A percentile compares a stretch with the other conserved stretches of the same genome.
These are phyloP conservation scores for Micronisus gabar DNA, from an alignment of 2,113 vertebrate genomes.

Conservation along the genomic window DNA sequence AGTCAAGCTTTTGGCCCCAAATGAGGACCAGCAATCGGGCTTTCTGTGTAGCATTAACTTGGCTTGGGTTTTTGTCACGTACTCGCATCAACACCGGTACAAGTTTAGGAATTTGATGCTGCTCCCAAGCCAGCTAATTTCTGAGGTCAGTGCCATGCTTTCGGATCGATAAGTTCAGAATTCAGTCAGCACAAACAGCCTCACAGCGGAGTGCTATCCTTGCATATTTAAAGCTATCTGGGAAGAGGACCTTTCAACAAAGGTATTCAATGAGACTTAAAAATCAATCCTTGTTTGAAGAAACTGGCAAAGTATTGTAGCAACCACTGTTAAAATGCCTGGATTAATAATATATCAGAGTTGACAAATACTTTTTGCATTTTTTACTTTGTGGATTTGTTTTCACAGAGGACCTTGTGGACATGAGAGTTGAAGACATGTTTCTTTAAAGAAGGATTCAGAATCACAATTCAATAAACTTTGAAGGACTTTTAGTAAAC, in stretches of 20 bases:
- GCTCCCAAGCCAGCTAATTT: background rate
- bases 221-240: conserved; percentile 41
- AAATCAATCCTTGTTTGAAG: conserved; percentile 34
- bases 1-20: conserved; percentile 16
- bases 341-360: background rate
- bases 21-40: background rate
- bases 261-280: conserved; percentile 20
- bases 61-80: background rate
- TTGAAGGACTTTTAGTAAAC: background rate
- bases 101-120: background rate
- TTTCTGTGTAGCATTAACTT: background rate
- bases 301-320: background rate
- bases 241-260: conserved; percentile 33
- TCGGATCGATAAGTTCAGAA: background rate
- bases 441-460: background rate
- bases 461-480: background rate
- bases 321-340: background rate
- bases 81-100: background rate
- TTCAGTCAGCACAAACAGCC: conserved; percentile 49
- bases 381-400: background rate
- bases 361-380: background rate
- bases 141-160: background rate
- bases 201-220: background rate
- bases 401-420: background rate
- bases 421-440: rapidly evolving